Conservation (phyloP, 2,888 invertebrate genomes). For the Netelia inedita region DNA sequence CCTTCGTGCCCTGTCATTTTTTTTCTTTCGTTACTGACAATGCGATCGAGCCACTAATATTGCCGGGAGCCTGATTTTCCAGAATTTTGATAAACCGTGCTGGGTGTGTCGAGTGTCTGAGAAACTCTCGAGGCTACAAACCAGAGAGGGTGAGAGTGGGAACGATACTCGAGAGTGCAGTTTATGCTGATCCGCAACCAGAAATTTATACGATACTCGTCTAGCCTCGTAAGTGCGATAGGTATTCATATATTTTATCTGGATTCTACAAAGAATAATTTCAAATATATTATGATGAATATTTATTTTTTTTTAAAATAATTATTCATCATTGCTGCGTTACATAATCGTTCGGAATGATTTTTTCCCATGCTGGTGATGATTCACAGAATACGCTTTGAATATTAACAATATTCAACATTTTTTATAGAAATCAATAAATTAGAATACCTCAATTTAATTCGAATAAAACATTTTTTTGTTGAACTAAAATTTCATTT, state of each 20-base stretch:
- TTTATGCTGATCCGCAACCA: slow-evolving; percentile 26
- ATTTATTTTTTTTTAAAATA: not conserved
- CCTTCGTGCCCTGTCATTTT: not conserved
- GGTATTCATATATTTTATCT: not conserved
- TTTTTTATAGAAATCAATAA: no score
- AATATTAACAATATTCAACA: no score
- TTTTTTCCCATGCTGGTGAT: not conserved
- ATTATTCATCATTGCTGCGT: not conserved
- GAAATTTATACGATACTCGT: slow-evolving; percentile 40
- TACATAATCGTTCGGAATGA: not conserved
- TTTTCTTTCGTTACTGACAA: not conserved
- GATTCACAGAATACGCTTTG: not conserved
- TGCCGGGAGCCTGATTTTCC: slow-evolving; percentile 8
- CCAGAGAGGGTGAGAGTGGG: not conserved
- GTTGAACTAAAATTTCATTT: not conserved
- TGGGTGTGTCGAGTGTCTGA: slow-evolving; percentile 18
- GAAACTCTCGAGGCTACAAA: slow-evolving; percentile 22
- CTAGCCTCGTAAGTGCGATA: slow-evolving; percentile 10
- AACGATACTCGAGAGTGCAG: slow-evolving; percentile 26
- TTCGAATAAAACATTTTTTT: not conserved
- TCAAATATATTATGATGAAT: slow-evolving; percentile 5
- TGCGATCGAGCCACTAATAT: slow-evolving; percentile 35
- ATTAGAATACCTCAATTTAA: no score
- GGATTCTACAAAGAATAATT: not conserved
- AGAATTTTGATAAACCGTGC: slow-evolving; percentile 21